Percentiles rank a stretch among this genome's conserved stretches.
Conservation (phyloP, 1,140 invertebrate species). For the Trissolcus basalis region DNA sequence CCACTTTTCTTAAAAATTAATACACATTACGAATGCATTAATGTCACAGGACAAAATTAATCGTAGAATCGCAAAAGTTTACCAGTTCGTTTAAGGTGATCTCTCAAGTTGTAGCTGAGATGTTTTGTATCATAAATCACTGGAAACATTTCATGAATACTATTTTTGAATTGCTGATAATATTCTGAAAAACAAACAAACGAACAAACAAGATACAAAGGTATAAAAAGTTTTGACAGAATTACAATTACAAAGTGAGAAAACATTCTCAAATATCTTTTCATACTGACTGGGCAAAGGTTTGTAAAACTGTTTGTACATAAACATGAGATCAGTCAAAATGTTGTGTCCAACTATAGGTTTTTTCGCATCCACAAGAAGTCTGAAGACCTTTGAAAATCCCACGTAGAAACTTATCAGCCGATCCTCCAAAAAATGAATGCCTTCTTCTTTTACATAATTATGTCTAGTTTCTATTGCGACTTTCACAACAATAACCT, state of each 20-base stretch:
- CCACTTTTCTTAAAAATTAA: slow-evolving; percentile 73
- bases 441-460: slow-evolving; percentile 1
- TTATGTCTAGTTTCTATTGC: slow-evolving; percentile 4
- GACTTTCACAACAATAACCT: slow-evolving; percentile 13
- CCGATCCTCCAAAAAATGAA: slow-evolving; percentile 50
- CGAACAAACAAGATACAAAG: slow-evolving; percentile 9
- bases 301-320: slow-evolving; percentile 84
- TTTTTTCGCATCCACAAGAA: slow-evolving; percentile 79
- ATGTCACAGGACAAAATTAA: slow-evolving; percentile 1
- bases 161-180: slow-evolving; percentile 81
- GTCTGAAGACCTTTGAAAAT: slow-evolving; percentile 82
- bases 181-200: slow-evolving; percentile 70
- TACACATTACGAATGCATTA: too few relatives aligned
- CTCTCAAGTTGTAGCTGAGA: slow-evolving; percentile 78
- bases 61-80: slow-evolving; percentile 26
- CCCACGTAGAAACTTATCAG: slow-evolving; percentile 79
- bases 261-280: neutral
- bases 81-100: slow-evolving; percentile 71
- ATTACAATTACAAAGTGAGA: too few relatives aligned
- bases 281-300: slow-evolving; percentile 79
- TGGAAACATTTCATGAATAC: slow-evolving; percentile 81
- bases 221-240: neutral
- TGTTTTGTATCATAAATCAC: slow-evolving; percentile 84
- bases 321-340: slow-evolving; percentile 82
- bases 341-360: slow-evolving; percentile 87